Percentiles rank a stretch among this genome's conserved stretches.
These are phyloP conservation scores for Ctenosaura bakeri DNA, from an alignment of 2,797 vertebrate species.

Conservation along the genomic window DNA sequence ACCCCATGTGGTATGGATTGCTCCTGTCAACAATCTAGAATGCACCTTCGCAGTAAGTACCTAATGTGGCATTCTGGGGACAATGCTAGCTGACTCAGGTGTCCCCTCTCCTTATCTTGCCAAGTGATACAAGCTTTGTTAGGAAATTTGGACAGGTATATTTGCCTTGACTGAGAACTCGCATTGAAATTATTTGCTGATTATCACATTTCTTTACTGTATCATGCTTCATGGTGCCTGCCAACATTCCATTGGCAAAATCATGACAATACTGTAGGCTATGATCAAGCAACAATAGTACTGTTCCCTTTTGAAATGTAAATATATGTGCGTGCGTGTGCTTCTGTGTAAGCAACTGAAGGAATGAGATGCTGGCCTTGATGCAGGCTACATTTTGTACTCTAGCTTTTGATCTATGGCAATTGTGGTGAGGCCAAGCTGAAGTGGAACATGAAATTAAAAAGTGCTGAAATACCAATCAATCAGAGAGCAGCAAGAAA, in stretches of 20 bases:
- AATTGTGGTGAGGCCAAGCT: conserved; percentile 27
- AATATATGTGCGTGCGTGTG: not conserved
- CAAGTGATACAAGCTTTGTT: not conserved
- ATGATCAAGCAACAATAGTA: not conserved
- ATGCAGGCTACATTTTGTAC: conserved; percentile 22
- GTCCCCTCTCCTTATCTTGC: not conserved
- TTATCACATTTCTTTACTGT: not conserved
- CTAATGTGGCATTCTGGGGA: not conserved
- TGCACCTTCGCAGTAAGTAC: too few relatives aligned
- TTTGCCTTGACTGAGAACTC: not conserved
- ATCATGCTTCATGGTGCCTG: not conserved
- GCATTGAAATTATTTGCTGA: not conserved
- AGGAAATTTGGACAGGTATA: not conserved
- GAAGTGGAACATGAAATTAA: conserved; percentile 54
- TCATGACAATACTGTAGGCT: too few relatives aligned
- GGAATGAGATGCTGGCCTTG: not conserved
- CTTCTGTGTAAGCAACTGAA: not conserved
- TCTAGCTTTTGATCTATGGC: conserved; percentile 22
- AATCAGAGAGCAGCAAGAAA: conserved; percentile 37
- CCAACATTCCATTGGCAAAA: not conserved
- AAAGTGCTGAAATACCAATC: conserved; percentile 28
- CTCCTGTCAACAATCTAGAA: not conserved
- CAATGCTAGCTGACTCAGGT: not conserved
- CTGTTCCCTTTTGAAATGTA: not conserved
- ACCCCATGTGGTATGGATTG: too few relatives aligned